Conservation (phyloP, 2,888 invertebrate genomes). For the Synergus japonicus region DNA sequence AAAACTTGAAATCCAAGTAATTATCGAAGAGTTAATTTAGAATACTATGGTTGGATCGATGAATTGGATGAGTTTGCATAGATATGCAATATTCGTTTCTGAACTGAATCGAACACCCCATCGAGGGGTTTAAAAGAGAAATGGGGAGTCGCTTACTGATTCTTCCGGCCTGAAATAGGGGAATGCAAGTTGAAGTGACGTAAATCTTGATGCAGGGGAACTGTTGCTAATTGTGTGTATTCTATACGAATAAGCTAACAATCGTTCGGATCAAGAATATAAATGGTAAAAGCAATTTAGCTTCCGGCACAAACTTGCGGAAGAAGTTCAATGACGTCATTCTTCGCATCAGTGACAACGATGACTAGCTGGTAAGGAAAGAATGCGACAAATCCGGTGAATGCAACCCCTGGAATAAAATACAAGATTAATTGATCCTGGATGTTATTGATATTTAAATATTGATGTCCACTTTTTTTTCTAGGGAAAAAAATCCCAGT, state of each 20-base stretch:
- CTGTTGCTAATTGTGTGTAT: slow-evolving; percentile 50
- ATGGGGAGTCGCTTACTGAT: slow-evolving; percentile 49
- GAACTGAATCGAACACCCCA: slow-evolving; percentile 17
- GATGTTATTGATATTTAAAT: slow-evolving; percentile 7
- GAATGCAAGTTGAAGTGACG: slow-evolving; percentile 56
- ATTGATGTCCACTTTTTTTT: neutral
- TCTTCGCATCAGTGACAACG: slow-evolving; percentile 17
- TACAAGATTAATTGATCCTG: slow-evolving; percentile 19
- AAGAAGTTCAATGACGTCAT: slow-evolving; percentile 16
- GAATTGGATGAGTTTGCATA: slow-evolving; percentile 39
- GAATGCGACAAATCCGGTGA: neutral
- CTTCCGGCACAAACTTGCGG: slow-evolving; percentile 3
- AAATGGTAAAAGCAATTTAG: slow-evolving; percentile 8
- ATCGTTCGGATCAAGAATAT: slow-evolving; percentile 33
- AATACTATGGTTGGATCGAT: slow-evolving; percentile 4
- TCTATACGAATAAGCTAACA: slow-evolving; percentile 44
- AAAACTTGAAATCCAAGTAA: neutral
- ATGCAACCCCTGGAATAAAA: slow-evolving; percentile 1
- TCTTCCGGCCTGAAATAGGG: slow-evolving; percentile 51
- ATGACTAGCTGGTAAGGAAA: slow-evolving; percentile 3
- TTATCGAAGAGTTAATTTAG: neutral
- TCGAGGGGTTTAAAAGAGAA: slow-evolving; percentile 50
- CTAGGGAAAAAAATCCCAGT: neutral
- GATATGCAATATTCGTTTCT: slow-evolving; percentile 47
- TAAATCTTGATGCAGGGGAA: slow-evolving; percentile 52